Conservation (phyloP, 37 sponge, comb jelly and placozoan genomes). For the Amphimedon queenslandica region DNA sequence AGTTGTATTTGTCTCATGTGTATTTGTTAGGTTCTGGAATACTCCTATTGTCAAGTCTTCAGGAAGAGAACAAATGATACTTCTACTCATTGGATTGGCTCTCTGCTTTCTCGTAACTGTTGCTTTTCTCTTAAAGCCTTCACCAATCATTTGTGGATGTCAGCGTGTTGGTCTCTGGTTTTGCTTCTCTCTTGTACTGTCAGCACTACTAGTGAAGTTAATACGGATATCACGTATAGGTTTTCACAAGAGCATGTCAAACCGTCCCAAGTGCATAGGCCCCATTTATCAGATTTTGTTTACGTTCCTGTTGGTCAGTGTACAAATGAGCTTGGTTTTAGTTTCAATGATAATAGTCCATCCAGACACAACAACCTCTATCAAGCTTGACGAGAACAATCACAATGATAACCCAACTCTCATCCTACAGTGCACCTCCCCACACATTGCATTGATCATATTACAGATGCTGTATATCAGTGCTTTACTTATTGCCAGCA, state of each 20-base stretch:
- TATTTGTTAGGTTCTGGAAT: constrained; percentile 35
- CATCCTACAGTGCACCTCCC: constrained; percentile 19
- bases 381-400: not conserved
- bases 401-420: constrained; percentile 9
- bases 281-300: constrained; percentile 48
- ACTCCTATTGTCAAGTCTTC: constrained; percentile 57
- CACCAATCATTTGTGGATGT: constrained; percentile 21
- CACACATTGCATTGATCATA: constrained; percentile 19
- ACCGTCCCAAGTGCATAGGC: not conserved
- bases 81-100: constrained; percentile 40
- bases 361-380: constrained; percentile 3
- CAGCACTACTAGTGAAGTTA: constrained; percentile 62
- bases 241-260: not conserved
- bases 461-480: constrained; percentile 26
- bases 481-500: constrained; percentile 27
- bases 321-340: constrained; percentile 34
- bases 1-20: not conserved
- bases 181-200: constrained; percentile 51
- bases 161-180: constrained; percentile 43
- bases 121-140: constrained; percentile 22
- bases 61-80: constrained; percentile 42
- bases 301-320: constrained; percentile 31
- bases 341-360: constrained; percentile 29
- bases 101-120: constrained; percentile 25
- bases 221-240: constrained; percentile 55